Evolutionary conservation across 2,888 invertebrate genomes (phyloP).

Genomic region (Trachelus tabidus): DNA sequence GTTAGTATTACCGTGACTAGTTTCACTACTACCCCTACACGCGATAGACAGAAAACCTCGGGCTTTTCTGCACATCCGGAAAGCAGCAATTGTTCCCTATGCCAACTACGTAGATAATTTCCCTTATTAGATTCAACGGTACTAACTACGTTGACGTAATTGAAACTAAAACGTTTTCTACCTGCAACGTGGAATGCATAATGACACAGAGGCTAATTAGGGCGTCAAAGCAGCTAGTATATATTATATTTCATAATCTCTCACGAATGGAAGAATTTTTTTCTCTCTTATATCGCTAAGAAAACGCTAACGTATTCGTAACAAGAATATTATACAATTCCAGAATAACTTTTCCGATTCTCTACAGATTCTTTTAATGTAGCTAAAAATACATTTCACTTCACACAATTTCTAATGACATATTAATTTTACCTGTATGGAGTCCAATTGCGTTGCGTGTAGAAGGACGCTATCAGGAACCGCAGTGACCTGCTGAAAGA

Average conservation of each 20-base stretch:
- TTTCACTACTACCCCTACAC: neutral
- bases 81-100: neutral
- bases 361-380: neutral
- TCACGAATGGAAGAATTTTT: neutral
- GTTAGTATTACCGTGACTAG: too few relatives aligned
- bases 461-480: conserved; percentile 76
- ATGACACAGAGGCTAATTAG: conserved; percentile 43
- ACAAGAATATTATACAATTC: too few relatives aligned
- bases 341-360: too few relatives aligned
- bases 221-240: conserved; percentile 41
- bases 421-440: conserved; percentile 61
- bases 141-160: conserved; percentile 31
- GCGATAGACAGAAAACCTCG: neutral
- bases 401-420: neutral
- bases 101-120: conserved; percentile 40
- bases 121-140: conserved; percentile 39
- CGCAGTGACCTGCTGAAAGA: conserved; percentile 75
- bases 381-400: neutral
- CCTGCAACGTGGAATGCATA: conserved; percentile 38
- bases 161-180: conserved; percentile 48
- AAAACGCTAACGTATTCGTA: too few relatives aligned
- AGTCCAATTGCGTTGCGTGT: conserved; percentile 73
- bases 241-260: too few relatives aligned
- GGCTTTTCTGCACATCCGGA: neutral
- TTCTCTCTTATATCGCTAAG: neutral